Conservation (phyloP, 2,888 invertebrate species). For the Orthosia cruda region DNA sequence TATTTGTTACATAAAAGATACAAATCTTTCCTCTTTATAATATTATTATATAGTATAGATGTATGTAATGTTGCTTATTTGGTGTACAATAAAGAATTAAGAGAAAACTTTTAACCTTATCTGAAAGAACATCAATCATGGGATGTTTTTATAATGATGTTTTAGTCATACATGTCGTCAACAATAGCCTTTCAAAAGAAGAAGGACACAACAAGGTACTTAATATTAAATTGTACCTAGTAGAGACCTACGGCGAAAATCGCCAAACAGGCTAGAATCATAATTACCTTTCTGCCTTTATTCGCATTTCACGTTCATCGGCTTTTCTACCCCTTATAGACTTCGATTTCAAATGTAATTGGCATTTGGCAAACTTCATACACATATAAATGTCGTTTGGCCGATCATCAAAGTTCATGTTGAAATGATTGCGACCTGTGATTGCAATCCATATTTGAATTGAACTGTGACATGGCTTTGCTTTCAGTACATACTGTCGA, state of each 20-base stretch:
- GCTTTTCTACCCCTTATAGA: slow-evolving; percentile 9
- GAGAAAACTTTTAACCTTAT: too few species aligned
- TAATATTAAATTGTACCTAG: slow-evolving; percentile 1
- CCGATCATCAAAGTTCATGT: slow-evolving; percentile 36
- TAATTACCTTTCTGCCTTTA: slow-evolving; percentile 34
- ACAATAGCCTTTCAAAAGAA: too few species aligned
- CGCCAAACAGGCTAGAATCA: neutral
- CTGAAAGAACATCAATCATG: neutral
- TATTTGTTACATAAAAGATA: too few species aligned
- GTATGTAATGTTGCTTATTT: too few species aligned
- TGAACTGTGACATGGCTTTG: slow-evolving; percentile 29
- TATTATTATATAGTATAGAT: too few species aligned
- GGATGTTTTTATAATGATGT: too few species aligned
- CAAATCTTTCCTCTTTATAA: too few species aligned
- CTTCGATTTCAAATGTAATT: slow-evolving; percentile 40
- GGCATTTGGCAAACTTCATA: slow-evolving; percentile 33
- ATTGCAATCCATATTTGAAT: slow-evolving; percentile 38
- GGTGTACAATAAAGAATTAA: too few species aligned
- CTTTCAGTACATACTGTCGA: slow-evolving; percentile 13
- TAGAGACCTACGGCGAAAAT: slow-evolving; percentile 6
- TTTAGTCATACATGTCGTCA: too few species aligned
- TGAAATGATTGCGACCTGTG: slow-evolving; percentile 22
- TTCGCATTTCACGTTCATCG: slow-evolving; percentile 24
- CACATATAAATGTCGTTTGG: slow-evolving; percentile 18
- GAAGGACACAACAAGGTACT: neutral